Evolutionary conservation across 2,113 vertebrate species (phyloP).

Genomic region (Otis tarda): DNA sequence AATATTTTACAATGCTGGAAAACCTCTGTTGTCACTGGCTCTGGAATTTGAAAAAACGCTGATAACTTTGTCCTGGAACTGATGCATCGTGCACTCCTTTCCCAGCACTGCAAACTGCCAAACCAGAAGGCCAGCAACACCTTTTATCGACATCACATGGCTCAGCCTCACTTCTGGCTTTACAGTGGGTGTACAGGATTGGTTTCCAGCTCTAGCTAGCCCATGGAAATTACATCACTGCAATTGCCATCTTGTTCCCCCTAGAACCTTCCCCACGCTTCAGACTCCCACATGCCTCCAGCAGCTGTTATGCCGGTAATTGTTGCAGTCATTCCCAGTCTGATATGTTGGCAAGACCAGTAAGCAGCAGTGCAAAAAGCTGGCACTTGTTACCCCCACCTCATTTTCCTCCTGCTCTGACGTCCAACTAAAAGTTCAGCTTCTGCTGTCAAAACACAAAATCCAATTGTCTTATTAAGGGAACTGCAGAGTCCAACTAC

Average conservation of each 20-base stretch:
- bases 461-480: background rate
- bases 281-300: background rate
- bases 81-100: fast-evolving
- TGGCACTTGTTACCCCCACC: background rate
- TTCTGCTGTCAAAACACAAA: background rate
- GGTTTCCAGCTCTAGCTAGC: background rate
- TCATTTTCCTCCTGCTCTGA: background rate
- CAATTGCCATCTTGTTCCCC: background rate
- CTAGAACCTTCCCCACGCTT: background rate
- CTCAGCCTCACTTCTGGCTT: background rate
- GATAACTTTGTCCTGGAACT: background rate
- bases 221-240: background rate
- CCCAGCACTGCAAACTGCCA: background rate
- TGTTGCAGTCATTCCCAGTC: background rate
- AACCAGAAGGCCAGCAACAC: background rate
- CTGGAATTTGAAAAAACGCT: background rate
- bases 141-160: fast-evolving
- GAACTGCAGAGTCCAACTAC: background rate
- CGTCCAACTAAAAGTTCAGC: background rate
- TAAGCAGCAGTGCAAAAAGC: background rate
- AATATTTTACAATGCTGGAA: background rate
- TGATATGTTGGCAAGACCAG: background rate
- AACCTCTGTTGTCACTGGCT: background rate
- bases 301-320: background rate
- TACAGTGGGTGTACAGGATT: fast-evolving